These are phyloP conservation scores for Macrobrachium nipponense DNA, from an alignment of 1,140 invertebrate species.

Conservation along the genomic window DNA sequence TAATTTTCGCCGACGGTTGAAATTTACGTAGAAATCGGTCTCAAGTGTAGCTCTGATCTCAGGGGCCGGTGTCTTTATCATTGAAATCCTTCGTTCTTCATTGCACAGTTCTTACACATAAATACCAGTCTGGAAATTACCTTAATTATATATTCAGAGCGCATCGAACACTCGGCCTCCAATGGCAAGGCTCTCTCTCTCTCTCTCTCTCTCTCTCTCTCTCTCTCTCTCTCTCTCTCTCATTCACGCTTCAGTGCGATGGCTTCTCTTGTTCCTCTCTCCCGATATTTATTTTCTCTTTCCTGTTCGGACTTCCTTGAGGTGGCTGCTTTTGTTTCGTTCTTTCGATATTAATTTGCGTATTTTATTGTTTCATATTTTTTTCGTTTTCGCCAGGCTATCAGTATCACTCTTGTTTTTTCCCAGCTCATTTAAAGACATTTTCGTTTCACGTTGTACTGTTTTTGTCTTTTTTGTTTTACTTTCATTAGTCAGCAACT, in stretches of 20 bases:
- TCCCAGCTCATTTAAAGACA: no score
- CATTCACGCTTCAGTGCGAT: background rate
- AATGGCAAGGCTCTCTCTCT: constrained; percentile 8
- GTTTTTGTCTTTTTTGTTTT: background rate
- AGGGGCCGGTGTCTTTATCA: constrained; percentile 19
- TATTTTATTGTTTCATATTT: no score
- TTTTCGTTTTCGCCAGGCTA: no score
- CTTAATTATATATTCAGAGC: constrained; percentile 24
- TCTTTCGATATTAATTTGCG: background rate
- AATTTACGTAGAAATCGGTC: no score
- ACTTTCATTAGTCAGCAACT: background rate
- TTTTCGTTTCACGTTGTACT: background rate
- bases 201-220: background rate
- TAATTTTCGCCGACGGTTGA: no score
- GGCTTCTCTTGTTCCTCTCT: background rate
- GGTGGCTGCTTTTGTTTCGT: background rate
- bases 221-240: constrained; percentile 18
- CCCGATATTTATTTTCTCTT: background rate
- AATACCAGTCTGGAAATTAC: constrained; percentile 6
- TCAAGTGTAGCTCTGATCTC: no score
- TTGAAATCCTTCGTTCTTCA: constrained; percentile 26
- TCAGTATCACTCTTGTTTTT: no score
- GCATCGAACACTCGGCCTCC: background rate
- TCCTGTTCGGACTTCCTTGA: background rate
- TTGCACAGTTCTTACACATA: constrained; percentile 31